These are phyloP conservation scores for Microtus pennsylvanicus DNA, from an alignment of 2,113 vertebrate species.

Conservation along the genomic window DNA sequence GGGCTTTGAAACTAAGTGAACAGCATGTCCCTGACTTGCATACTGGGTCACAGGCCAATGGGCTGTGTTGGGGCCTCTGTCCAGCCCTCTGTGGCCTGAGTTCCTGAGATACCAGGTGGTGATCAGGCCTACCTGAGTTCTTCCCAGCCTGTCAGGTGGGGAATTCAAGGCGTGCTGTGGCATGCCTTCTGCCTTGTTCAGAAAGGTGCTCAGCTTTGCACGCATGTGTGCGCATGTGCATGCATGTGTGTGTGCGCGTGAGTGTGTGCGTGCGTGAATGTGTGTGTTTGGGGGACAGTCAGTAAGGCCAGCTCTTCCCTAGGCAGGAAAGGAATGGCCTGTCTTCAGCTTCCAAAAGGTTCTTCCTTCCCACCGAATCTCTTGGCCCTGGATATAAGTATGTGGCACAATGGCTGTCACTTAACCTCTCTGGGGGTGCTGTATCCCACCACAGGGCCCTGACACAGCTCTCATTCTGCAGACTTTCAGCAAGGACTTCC, in stretches of 20 bases:
- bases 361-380: not conserved
- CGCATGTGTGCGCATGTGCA: not conserved
- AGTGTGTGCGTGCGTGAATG: fast-evolving
- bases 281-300: no score
- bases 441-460: not conserved
- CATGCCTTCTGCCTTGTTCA: not conserved
- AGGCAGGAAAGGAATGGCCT: not conserved
- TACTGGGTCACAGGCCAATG: not conserved
- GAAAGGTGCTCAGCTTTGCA: not conserved
- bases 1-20: not conserved
- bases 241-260: fast-evolving
- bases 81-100: not conserved
- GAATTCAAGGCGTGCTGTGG: constrained; percentile 34
- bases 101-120: not conserved
- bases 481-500: not conserved
- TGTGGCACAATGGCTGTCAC: not conserved
- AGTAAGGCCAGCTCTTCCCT: not conserved
- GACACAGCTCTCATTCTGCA: not conserved
- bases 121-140: constrained; percentile 25
- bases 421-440: not conserved
- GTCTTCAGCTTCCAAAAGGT: not conserved
- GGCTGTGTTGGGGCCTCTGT: fast-evolving
- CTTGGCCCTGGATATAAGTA: not conserved
- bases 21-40: fast-evolving
- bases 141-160: not conserved